phyloP scores from a whole-genome alignment of 2,797 vertebrate species.

The Pseudochirops corinnae region DNA sequence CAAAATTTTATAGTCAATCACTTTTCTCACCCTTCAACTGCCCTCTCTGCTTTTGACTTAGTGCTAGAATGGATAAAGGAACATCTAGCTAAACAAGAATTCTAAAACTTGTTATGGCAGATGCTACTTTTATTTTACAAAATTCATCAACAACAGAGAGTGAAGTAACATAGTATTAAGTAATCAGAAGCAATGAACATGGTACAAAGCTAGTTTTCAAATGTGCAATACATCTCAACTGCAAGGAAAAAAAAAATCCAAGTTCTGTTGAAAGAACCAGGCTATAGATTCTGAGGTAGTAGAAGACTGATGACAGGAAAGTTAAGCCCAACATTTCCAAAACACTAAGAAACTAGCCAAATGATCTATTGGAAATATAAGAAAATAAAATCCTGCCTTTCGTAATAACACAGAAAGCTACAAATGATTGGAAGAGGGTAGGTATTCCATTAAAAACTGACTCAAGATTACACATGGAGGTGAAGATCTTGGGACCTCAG shows the following conservation, averaged over 20 bases:
- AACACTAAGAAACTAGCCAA: conserved; percentile 52
- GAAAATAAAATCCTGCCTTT: conserved; percentile 64
- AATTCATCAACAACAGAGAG: conserved; percentile 80
- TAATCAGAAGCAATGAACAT: conserved; percentile 77
- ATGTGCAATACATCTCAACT: conserved; percentile 80
- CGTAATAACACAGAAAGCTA: conserved; percentile 60
- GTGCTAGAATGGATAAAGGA: conserved; percentile 59
- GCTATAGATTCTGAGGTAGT: conserved; percentile 80
- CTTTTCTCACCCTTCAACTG: conserved; percentile 47
- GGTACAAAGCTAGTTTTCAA: conserved; percentile 72
- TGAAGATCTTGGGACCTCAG: conserved; percentile 61
- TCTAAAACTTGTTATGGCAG: conserved; percentile 68
- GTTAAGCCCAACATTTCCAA: background rate
- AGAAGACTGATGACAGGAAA: conserved; percentile 73
- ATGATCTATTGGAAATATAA: conserved; percentile 65
- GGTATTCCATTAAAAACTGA: conserved; percentile 67
- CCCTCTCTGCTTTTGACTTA: conserved; percentile 12
- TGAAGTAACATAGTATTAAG: conserved; percentile 80
- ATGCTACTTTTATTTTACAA: conserved; percentile 80
- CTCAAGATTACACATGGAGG: conserved; percentile 62
- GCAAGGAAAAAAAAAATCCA: conserved; percentile 72
- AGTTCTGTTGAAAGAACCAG: conserved; percentile 75
- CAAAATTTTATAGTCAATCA: conserved; percentile 43
- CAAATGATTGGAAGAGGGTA: conserved; percentile 63
- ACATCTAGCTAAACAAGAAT: conserved; percentile 74